phyloP scores from a whole-genome alignment of 1,140 invertebrate species.

The Hesperophylax magnus region DNA sequence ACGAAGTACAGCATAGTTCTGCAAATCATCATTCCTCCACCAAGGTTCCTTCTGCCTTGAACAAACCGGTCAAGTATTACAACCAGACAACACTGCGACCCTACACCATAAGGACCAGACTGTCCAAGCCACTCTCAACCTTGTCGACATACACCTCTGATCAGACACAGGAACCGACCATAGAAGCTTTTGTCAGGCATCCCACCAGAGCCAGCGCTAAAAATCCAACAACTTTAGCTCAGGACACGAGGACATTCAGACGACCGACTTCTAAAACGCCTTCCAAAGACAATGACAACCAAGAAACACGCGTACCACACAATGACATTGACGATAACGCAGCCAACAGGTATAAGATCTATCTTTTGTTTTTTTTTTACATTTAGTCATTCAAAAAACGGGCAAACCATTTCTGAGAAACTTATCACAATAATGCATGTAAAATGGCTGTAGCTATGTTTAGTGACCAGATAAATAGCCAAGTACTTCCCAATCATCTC shows the following conservation, averaged over 20 bases:
- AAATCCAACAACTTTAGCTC: constrained; percentile 62
- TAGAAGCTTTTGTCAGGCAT: constrained; percentile 49
- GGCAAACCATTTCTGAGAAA: no score
- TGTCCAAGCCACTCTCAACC: constrained; percentile 66
- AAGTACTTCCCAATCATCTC: no score
- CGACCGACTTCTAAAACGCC: constrained; percentile 60
- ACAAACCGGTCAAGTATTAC: constrained; percentile 63
- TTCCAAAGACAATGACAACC: constrained; percentile 62
- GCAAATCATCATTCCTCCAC: constrained; percentile 47
- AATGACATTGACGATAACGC: constrained; percentile 68
- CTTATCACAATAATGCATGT: no score
- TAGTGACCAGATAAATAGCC: no score
- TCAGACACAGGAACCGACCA: constrained; percentile 38
- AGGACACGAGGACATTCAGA: constrained; percentile 55
- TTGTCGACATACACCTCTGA: constrained; percentile 41
- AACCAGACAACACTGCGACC: constrained; percentile 69
- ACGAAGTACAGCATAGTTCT: constrained; percentile 61
- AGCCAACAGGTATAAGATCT: constrained; percentile 64
- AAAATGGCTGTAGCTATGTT: no score
- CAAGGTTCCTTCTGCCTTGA: constrained; percentile 26
- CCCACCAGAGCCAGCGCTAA: constrained; percentile 57
- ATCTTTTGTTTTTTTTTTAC: neutral
- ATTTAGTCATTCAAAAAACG: no score
- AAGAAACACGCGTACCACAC: constrained; percentile 67
- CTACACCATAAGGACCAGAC: constrained; percentile 69